Conservation (phyloP, 2,113 vertebrate species). For the Planiliza haematocheilus region DNA sequence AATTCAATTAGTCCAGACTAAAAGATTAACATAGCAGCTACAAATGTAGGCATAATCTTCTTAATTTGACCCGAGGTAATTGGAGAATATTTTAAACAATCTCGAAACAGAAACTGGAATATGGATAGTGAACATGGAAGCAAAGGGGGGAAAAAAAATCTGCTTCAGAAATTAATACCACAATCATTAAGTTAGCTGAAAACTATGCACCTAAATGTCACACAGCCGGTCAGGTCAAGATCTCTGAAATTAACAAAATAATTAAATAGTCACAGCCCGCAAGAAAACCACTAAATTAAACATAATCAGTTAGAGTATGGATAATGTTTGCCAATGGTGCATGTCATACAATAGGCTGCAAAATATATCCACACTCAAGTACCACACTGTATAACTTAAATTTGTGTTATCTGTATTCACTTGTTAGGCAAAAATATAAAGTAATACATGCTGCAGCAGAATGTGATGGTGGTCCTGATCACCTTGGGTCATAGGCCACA, state of each 20-base stretch:
- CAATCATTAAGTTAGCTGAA: neutral
- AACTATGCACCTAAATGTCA: slow-evolving; percentile 2
- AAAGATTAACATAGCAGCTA: no score
- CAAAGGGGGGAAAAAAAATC: slow-evolving; percentile 8
- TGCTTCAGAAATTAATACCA: neutral
- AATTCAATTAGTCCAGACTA: neutral
- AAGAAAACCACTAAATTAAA: no score
- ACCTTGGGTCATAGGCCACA: slow-evolving; percentile 25
- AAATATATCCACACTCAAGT: no score
- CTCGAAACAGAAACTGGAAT: neutral
- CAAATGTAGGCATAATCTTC: neutral
- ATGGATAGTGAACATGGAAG: neutral
- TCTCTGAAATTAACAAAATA: neutral
- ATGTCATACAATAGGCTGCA: neutral
- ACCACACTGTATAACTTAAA: no score
- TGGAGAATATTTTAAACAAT: neutral
- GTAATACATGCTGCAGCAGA: slow-evolving; percentile 7
- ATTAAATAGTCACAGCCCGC: no score
- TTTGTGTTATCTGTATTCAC: neutral
- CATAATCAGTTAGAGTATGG: no score
- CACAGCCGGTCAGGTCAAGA: neutral
- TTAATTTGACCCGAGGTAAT: neutral
- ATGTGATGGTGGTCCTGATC: neutral
- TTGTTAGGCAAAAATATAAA: neutral
- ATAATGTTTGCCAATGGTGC: neutral